These are phyloP conservation scores for Taeniopygia guttata DNA, from an alignment of 2,797 vertebrate genomes.

Conservation along the genomic window DNA sequence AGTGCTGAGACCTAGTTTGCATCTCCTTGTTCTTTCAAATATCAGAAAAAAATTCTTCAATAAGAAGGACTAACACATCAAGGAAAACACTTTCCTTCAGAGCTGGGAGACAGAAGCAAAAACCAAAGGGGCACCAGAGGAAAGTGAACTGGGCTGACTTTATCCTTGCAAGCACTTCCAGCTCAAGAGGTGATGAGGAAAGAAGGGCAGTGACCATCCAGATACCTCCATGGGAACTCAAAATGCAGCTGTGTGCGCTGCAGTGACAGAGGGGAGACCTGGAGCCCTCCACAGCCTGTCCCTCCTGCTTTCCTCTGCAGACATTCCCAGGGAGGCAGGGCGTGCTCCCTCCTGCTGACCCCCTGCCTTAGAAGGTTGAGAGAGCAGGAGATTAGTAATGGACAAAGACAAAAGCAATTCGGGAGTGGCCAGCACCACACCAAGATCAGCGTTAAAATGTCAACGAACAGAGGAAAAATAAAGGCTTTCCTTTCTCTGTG, in stretches of 20 bases:
- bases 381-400: neutral
- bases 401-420: neutral
- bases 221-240: rapidly evolving
- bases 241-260: neutral
- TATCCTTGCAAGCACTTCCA: neutral
- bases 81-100: neutral
- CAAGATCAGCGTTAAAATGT: neutral
- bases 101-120: neutral
- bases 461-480: neutral
- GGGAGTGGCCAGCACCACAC: neutral
- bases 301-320: neutral
- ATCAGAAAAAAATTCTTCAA: neutral
- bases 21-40: neutral
- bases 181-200: neutral
- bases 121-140: neutral
- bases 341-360: neutral
- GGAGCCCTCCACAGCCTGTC: neutral
- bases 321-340: neutral
- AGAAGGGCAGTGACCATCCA: neutral
- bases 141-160: neutral
- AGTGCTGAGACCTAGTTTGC: neutral
- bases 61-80: neutral
- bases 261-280: rapidly evolving
- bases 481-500: neutral
- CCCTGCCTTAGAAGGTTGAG: neutral